A percentile compares a stretch with the other conserved stretches of the same genome.
Evolutionary conservation across 2,797 vertebrate species (phyloP).

Genomic region (Linurgus olivaceus): DNA sequence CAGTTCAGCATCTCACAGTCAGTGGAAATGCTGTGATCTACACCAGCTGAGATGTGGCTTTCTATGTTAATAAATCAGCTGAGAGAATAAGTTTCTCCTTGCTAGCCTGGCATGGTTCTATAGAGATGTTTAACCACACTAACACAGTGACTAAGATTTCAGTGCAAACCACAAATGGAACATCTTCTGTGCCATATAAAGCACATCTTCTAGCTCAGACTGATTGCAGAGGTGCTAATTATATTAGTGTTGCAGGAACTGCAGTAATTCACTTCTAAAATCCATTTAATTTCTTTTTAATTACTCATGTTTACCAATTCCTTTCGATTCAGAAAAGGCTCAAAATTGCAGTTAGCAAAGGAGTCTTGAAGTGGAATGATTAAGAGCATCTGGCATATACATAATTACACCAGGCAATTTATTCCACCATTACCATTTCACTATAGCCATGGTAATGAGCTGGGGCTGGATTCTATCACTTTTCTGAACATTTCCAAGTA

Average conservation of each 20-base stretch:
- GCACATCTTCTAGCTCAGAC: background rate
- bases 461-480: background rate
- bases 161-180: constrained; percentile 1
- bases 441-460: background rate
- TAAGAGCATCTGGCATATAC: constrained; percentile 49
- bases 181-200: background rate
- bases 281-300: constrained; percentile 61
- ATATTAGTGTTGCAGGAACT: constrained; percentile 25
- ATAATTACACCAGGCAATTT: constrained; percentile 52
- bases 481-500: background rate
- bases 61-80: constrained; percentile 10
- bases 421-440: constrained; percentile 30
- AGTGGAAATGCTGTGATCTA: constrained; percentile 2
- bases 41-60: constrained; percentile 21
- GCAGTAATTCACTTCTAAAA: constrained; percentile 51
- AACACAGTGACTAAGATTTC: background rate
- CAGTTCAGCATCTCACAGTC: background rate
- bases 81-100: background rate
- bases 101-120: background rate
- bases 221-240: constrained; percentile 52
- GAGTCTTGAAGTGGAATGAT: constrained; percentile 52
- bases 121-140: constrained; percentile 29
- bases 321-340: background rate
- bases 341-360: constrained; percentile 40
- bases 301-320: constrained; percentile 55